Percentiles rank a stretch among this genome's conserved stretches.
Conservation (phyloP, 2,888 invertebrate genomes). For the Pterostichus niger region DNA sequence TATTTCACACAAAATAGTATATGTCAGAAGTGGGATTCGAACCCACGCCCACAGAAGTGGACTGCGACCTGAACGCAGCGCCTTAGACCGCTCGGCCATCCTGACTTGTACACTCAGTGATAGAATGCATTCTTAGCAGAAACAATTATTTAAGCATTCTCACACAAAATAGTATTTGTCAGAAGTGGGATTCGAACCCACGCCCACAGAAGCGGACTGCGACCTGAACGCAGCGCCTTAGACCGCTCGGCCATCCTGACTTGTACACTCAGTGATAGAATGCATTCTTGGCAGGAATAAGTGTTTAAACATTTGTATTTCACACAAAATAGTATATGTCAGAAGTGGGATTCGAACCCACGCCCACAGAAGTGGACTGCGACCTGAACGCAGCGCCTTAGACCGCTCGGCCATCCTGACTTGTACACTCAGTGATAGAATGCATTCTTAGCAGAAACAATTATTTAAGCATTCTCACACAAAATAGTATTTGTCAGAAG, state of each 20-base stretch:
- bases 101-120: conserved; percentile 78
- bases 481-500: conserved; percentile 82
- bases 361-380: conserved; percentile 90
- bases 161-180: conserved; percentile 77
- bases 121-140: no score
- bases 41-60: conserved; percentile 89
- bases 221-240: conserved; percentile 91
- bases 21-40: conserved; percentile 91
- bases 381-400: conserved; percentile 91
- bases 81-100: conserved; percentile 96
- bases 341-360: conserved; percentile 92
- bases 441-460: no score
- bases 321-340: conserved; percentile 77
- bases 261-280: neutral
- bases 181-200: conserved; percentile 92
- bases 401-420: conserved; percentile 95
- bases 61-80: conserved; percentile 89
- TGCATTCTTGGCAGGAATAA: no score
- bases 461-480: no score
- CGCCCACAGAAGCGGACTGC: conserved; percentile 90
- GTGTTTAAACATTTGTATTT: no score
- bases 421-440: neutral
- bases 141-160: no score
- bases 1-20: no score
- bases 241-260: conserved; percentile 95